Evolutionary conservation across 2,888 invertebrate species (phyloP), one percentile per base, ranked within the genome.

Genomic region (Cinara cedri): DNA sequence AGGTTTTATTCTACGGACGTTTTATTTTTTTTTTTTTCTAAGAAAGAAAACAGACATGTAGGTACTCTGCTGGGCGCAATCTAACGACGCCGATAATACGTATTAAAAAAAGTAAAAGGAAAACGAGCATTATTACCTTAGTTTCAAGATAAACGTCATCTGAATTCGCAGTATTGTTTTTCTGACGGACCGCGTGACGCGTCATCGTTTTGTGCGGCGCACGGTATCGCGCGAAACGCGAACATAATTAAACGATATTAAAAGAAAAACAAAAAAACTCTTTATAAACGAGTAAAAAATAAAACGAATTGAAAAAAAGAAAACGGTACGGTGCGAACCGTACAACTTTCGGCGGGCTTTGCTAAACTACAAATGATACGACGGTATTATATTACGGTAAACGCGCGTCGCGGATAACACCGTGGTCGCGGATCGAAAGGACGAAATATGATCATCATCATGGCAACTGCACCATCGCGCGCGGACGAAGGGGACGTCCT

Each of bases 391-490:
- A 68, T 13, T 34, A 46, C 57, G 54, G 57, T 16, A 49, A 42
- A 54, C 16, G 21, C 11, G 21, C 46, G 42, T 44, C 34, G 19
- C 49, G 46, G 68, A 68, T 66, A 57, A 57, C 68, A 68, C 44
- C 19, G 42, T 34, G 21, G 19, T 49, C 21, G 57, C 57, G 34
- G 34, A 34, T 34, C 3, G 34, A 34, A 34, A 34, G 3, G 34
- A 34, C 34, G 34, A 70, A 78, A 60, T 65, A 60, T 34, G 55
- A 78, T 60, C 26, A 4, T 4, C 19, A 6, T n/a, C 19, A 70
- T 70, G 78, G 68, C 68, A 78, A 78, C 78, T 70, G 78, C 34
- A n/a, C n/a, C n/a, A n/a, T n/a, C n/a, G 34, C 24, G 65, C 34
- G 19, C 34, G 49, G 34, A 34, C 34, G 78, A 78, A 60, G 44